These are phyloP conservation scores for Dendrolimus punctatus DNA, from an alignment of 1,140 invertebrate species.

Conservation along the genomic window DNA sequence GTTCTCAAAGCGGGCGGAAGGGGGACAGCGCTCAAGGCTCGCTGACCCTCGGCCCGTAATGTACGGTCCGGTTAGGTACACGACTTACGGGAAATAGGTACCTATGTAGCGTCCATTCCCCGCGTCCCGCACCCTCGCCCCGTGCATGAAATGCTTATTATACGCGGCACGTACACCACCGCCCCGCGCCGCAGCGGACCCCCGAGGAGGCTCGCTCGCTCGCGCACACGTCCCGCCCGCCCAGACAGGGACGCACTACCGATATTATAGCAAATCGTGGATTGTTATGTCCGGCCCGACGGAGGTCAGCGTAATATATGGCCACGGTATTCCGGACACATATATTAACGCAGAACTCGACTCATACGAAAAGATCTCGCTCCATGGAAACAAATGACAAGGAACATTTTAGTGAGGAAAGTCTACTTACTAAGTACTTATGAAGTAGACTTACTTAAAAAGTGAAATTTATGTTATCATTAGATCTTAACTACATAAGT, in stretches of 20 bases:
- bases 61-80: slow-evolving; percentile 72
- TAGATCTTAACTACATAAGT: slow-evolving; percentile 3
- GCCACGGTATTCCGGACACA: slow-evolving; percentile 72
- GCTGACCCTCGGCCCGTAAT: slow-evolving; percentile 72
- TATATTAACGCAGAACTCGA: slow-evolving; percentile 72
- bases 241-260: slow-evolving; percentile 53
- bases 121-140: slow-evolving; percentile 57
- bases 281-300: slow-evolving; percentile 71
- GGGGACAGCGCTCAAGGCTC: slow-evolving; percentile 49
- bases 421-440: no score
- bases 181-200: slow-evolving; percentile 38
- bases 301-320: slow-evolving; percentile 72
- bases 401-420: slow-evolving; percentile 71
- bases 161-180: slow-evolving; percentile 69
- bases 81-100: slow-evolving; percentile 68
- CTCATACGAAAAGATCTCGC: slow-evolving; percentile 72
- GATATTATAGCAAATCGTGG: slow-evolving; percentile 72
- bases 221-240: slow-evolving; percentile 25
- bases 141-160: slow-evolving; percentile 74
- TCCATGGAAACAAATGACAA: slow-evolving; percentile 72
- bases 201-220: slow-evolving; percentile 38
- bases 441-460: slow-evolving; percentile 56
- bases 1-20: slow-evolving; percentile 40
- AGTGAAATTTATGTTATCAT: slow-evolving; percentile 52
- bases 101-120: slow-evolving; percentile 52